Conservation (phyloP, 35 echinoderm and acorn worm species). For the Apostichopus japonicus region DNA sequence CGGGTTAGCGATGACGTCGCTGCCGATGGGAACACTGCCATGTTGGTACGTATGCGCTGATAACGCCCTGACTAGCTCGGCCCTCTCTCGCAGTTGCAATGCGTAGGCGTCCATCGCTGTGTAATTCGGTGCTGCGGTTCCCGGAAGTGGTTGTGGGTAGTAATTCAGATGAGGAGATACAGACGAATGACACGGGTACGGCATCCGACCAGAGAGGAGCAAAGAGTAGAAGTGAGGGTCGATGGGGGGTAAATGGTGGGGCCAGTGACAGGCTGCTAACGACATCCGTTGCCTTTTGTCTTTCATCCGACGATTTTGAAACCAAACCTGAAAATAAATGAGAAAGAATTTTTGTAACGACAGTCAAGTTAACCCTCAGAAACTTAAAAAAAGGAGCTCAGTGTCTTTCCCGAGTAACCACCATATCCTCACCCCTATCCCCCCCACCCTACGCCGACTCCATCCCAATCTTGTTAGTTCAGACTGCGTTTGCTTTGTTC, state of each 20-base stretch:
- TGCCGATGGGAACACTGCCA: background rate
- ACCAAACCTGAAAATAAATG: slow-evolving; percentile 85
- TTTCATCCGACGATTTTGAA: slow-evolving; percentile 98
- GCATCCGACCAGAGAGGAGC: slow-evolving; percentile 83
- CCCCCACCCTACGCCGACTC: background rate
- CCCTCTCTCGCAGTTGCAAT: slow-evolving; percentile 82
- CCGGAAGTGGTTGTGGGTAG: slow-evolving; percentile 80
- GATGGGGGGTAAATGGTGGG: slow-evolving; percentile 81
- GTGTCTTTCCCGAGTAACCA: no score
- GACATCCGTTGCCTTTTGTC: slow-evolving; percentile 97
- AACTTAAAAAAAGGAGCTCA: no score
- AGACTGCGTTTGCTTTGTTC: no score
- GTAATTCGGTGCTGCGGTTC: slow-evolving; percentile 42
- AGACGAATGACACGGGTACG: slow-evolving; percentile 71
- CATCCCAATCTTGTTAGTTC: background rate
- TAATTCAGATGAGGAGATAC: slow-evolving; percentile 75
- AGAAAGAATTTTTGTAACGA: slow-evolving; percentile 11
- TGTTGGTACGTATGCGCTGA: slow-evolving; percentile 41
- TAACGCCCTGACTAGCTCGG: slow-evolving; percentile 74
- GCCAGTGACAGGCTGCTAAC: slow-evolving; percentile 85
- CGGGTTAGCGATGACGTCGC: slow-evolving; percentile 18
- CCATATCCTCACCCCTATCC: no score
- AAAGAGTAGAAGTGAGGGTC: slow-evolving; percentile 96
- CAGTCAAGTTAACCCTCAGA: no score
- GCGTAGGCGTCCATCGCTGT: slow-evolving; percentile 77